Base-by-base conservation (phyloP, 2,888 invertebrate species). In the Rhyacophila evoluta region DNA sequence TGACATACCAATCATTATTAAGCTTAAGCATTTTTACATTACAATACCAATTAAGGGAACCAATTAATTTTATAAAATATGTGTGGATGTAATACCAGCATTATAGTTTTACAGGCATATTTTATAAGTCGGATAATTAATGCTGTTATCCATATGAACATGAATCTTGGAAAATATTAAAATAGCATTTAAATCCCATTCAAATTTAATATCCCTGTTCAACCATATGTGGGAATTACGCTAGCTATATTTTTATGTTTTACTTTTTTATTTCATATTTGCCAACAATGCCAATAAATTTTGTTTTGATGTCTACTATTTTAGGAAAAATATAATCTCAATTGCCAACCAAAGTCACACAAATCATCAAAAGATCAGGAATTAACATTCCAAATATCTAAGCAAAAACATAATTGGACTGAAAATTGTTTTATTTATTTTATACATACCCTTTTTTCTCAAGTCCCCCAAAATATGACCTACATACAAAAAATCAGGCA, bases 41-140 rank as follows among this genome's bases (percentile, higher is more conserved):
- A 55, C 55, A 55, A 55, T 55, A 10, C 15, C n/a, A n/a, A n/a
- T n/a, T 55, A 55, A 55, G 55, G 55, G 55, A 55, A 55, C 55
- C 55, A 55, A 55, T 55, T 55, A 55, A 55, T 55, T 55, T 55
- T 19, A 55, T 19, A 19, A 19, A 55, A 33, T 4, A 55, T 55
- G 19, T 55, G 10, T 55, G 19, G 10, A 8, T 55, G 55, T 55
- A 55, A 55, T 55, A 8, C 19, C 55, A 55, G 29, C 29, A 33
- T 6, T 33, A 55, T 55, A 25, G 55, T 25, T 6, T 55, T 10
- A 55, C 6, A 55, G 15, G 55, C 19, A 8, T 55, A 55, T 55
- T 55, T 8, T 55, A 19, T 55, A 55, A 19, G 29, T 55, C 19
- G 25, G 12, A 8, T 55, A 8, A 19, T 19, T 4, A 55, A 2